phyloP scores from a whole-genome alignment of 2,797 vertebrate species.

The Sphenopsis melanotis region DNA sequence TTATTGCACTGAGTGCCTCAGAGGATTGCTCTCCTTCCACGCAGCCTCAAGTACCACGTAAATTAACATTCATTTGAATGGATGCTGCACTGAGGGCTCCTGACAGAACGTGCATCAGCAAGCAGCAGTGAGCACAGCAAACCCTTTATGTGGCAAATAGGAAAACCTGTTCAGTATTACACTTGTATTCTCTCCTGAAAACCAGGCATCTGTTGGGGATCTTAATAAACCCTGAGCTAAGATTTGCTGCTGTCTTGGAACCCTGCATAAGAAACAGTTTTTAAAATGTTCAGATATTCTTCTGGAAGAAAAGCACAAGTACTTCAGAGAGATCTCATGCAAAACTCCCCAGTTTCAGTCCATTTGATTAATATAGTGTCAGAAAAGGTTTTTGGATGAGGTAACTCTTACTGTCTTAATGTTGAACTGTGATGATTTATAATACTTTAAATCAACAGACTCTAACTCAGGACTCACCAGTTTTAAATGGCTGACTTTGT shows the following conservation, averaged over 20 bases:
- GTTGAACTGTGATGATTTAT: background rate
- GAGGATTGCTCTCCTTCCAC: background rate
- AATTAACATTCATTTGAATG: constrained; percentile 44
- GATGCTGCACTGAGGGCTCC: background rate
- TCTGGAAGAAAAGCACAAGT: background rate
- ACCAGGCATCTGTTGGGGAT: background rate
- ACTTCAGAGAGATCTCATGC: background rate
- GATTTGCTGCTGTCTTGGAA: background rate
- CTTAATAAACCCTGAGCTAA: constrained; percentile 25
- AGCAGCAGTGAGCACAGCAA: constrained; percentile 16
- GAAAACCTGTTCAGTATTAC: constrained; percentile 41
- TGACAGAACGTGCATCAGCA: constrained; percentile 3
- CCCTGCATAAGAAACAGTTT: background rate
- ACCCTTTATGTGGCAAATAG: constrained; percentile 24
- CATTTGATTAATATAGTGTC: background rate
- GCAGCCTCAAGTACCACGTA: background rate
- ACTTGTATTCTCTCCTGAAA: constrained; percentile 34
- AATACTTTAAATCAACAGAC: background rate
- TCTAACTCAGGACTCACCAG: background rate
- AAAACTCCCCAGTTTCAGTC: background rate
- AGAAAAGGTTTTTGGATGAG: background rate
- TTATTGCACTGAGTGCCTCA: background rate
- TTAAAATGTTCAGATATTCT: background rate
- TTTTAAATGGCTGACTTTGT: background rate
- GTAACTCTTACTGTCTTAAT: background rate